Base-by-base conservation (phyloP, 1,140 invertebrate genomes). In the Drosophila nasuta region DNA sequence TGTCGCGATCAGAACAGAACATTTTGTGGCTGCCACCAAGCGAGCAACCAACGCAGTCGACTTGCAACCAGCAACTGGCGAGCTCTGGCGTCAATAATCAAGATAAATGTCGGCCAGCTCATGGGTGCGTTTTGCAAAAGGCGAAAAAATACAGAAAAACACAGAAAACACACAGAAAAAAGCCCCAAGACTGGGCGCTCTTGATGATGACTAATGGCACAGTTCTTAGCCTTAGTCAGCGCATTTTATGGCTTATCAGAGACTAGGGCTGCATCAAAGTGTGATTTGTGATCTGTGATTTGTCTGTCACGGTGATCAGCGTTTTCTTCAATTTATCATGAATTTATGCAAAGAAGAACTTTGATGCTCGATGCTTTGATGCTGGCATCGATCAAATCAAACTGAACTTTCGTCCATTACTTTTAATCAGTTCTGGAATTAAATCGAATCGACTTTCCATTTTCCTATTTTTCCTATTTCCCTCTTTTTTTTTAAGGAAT, bases 121-220 rank as follows among this genome's bases (percentile, higher is more conserved):
- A 64, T 67, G 75, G 77, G 77, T 83, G 85, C 83, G 80, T 78
- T 83, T 17, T 7, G 33, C 33, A 56, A 17, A 56, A 11, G 35
- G 25, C 25, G 17, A 1, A 51, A 51, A 25, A 49, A 49, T 11
- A 49, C 1, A 3, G 1, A 11, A 25, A 28, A 51, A 30, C 80
- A 25, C 3, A 25, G 4, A 25, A 25, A 25, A 25, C 0, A 25
- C 20, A 25, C 20, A 25, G 20, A 79, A 76, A 83, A 78, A 89
- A 45, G 52, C 77, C 69, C 65, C 46, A 49, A 70, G 17, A 67
- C 30, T 52, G 69, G 45, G 58, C 60, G 59, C 66, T 64, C 82
- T 79, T 83, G 83, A 87, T 87, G 83, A 87, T 87, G 83, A 87
- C 83, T 87, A 87, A 87, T 87, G 83, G 73, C 60, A 48, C 48